Evolutionary conservation across 2,113 vertebrate species (phyloP).

Genomic region (Nothoprocta perdicaria): DNA sequence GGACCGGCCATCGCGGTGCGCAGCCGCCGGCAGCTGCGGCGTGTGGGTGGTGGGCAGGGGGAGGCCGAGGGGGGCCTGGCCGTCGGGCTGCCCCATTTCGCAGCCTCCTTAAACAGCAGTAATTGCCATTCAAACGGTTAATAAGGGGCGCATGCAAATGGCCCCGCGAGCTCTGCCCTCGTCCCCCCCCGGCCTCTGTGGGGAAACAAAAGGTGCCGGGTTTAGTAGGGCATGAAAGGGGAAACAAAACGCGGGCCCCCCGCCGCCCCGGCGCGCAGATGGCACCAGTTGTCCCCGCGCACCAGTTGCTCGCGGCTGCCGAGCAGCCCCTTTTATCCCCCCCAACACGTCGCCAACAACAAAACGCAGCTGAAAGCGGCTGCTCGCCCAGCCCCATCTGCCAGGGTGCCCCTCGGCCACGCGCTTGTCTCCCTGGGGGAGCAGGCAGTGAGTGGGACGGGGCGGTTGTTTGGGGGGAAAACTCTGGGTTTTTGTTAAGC

Average conservation of each 20-base stretch:
- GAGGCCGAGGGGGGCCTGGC: background rate
- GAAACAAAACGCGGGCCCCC: slow-evolving; percentile 28
- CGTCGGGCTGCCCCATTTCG: background rate
- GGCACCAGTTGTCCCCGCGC: slow-evolving; percentile 73
- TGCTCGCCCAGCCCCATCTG: slow-evolving; percentile 64
- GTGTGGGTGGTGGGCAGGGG: background rate
- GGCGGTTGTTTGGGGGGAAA: background rate
- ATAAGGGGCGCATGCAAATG: slow-evolving; percentile 10
- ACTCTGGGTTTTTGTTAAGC: background rate
- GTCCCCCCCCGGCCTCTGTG: slow-evolving; percentile 15
- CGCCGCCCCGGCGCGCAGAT: slow-evolving; percentile 69
- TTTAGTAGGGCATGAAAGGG: slow-evolving; percentile 68
- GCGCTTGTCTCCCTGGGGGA: background rate
- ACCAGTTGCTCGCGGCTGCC: slow-evolving; percentile 34
- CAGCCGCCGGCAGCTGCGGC: background rate
- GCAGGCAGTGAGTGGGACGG: background rate
- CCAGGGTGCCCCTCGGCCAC: background rate
- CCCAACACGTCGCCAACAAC: slow-evolving; percentile 53
- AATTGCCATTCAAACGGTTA: background rate
- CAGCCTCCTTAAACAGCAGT: background rate
- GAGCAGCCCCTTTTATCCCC: slow-evolving; percentile 62
- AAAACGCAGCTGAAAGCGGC: slow-evolving; percentile 33
- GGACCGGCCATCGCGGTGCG: background rate
- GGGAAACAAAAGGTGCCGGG: slow-evolving; percentile 73
- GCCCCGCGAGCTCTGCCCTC: slow-evolving; percentile 37